Evolutionary conservation across 1,140 invertebrate genomes (phyloP), one percentile per base, ranked within the genome.

Genomic region (Mactra quadrangularis): DNA sequence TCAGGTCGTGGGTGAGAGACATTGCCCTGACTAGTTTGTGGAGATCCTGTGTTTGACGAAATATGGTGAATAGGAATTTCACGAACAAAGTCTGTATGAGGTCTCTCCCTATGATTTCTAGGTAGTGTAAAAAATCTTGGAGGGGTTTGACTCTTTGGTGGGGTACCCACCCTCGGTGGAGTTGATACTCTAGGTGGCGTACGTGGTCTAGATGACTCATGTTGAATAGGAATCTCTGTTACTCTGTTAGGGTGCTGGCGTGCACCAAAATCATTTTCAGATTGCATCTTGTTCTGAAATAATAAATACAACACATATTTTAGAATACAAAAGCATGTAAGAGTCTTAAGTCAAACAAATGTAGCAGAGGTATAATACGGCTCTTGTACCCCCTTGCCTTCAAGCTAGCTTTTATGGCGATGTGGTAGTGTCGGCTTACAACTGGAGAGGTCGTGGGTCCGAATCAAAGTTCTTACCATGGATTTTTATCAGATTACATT

Each of bases 171-270:
- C 55, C 74, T 17, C 7, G 82, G 62, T 45, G 71, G 38, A 86
- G 74, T 77, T 89, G 89, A n/a, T 68, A 87, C 78, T 77, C 86
- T 38, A 19, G 88, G 88, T 29, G 85, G 81, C 17, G 57, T 76
- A 74, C 33, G 85, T 15, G 25, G 33, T 45, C 66, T 78, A 31
- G 83, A 64, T n/a, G n/a, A 57, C 50, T 84, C 74, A 60, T 75
- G 77, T 59, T 50, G 45, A 0, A 81, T 45, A 38, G 82, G 82
- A 60, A 71, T 74, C 41, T 77, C 64, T 29, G 4, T 72, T 29
- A 72, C 13, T 25, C 22, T 72, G 15, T 72, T 47, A 3, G 9
- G 27, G 4, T 19, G 4, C 7, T 55, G 52, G 3, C 17, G 6
- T 9, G 7, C 25, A 19, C 52, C 52, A 27, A 55, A 55, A n/a